A percentile compares a stretch with the other conserved stretches of the same genome.
phyloP scores from a whole-genome alignment of 2,888 invertebrate genomes.

The Tiliacea aurago region DNA sequence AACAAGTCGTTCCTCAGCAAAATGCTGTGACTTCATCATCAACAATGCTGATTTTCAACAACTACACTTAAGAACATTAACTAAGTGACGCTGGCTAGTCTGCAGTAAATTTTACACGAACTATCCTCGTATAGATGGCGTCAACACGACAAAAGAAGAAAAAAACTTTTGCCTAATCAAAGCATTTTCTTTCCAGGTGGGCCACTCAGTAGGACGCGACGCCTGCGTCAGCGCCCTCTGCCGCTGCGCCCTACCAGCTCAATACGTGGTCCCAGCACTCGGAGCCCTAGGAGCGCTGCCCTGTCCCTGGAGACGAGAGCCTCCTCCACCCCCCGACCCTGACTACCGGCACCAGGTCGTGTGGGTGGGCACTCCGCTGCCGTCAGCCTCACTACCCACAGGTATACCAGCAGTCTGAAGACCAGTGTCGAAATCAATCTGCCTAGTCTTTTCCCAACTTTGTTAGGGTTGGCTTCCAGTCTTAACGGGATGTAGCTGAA shows the following conservation, averaged over 20 bases:
- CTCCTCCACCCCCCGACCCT: slow-evolving; percentile 92
- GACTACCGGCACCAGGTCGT: slow-evolving; percentile 98
- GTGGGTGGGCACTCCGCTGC: slow-evolving; percentile 98
- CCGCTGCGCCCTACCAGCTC: slow-evolving; percentile 98
- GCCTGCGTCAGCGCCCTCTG: slow-evolving; percentile 98
- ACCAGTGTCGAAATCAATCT: background rate
- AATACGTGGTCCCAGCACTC: slow-evolving; percentile 97
- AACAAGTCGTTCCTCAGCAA: no score
- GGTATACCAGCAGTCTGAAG: slow-evolving; percentile 75
- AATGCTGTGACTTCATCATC: no score
- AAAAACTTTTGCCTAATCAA: background rate
- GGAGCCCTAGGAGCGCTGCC: slow-evolving; percentile 96
- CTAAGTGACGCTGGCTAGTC: no score
- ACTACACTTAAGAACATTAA: no score
- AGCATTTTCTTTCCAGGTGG: slow-evolving; percentile 71
- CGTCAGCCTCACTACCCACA: slow-evolving; percentile 94
- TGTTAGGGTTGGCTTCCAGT: no score
- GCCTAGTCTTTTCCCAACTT: no score
- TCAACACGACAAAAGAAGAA: no score
- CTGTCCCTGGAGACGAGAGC: slow-evolving; percentile 98
- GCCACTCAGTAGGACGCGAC: slow-evolving; percentile 93
- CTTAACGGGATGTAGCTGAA: no score
- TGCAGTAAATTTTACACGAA: no score
- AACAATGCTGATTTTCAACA: no score
- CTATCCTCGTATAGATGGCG: no score